Evolutionary conservation across 2,888 invertebrate genomes (phyloP).

Genomic region (Ormyrus thymus): DNA sequence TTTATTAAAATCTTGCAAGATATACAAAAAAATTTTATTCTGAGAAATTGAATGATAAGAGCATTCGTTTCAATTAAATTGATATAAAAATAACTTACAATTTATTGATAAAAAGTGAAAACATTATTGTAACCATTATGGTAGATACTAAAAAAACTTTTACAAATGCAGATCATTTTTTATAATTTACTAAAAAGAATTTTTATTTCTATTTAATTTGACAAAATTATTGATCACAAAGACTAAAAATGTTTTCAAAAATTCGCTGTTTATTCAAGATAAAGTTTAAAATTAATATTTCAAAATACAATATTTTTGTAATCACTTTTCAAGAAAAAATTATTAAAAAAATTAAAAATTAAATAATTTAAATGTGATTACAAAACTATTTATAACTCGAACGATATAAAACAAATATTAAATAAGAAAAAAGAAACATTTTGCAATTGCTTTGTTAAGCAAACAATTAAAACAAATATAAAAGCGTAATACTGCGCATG

Average conservation of each 20-base stretch:
- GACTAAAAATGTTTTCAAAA: neutral
- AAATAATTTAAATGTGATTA: conserved; percentile 29
- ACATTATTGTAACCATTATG: conserved; percentile 9
- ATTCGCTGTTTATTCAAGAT: neutral
- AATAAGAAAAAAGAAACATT: conserved; percentile 22
- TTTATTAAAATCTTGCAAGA: conserved; percentile 8
- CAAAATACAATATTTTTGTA: conserved; percentile 22
- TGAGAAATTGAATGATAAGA: neutral
- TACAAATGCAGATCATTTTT: neutral
- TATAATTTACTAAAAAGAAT: neutral
- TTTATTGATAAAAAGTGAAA: conserved; percentile 19
- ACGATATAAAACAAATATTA: conserved; percentile 18
- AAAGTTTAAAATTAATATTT: too few species aligned
- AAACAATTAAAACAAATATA: conserved; percentile 18
- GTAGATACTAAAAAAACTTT: conserved; percentile 1
- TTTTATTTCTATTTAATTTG: neutral
- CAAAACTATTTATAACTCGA: conserved; percentile 8
- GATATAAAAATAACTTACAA: neutral
- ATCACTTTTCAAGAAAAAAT: conserved; percentile 11
- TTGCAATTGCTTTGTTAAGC: conserved; percentile 47
- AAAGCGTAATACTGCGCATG: conserved; percentile 23
- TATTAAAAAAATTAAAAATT: conserved; percentile 23
- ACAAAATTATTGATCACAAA: neutral
- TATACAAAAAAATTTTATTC: neutral
- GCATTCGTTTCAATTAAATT: neutral